A percentile compares a stretch with the other conserved stretches of the same genome.
Conservation (phyloP, 2,888 invertebrate genomes). For the Eupithecia abbreviata region DNA sequence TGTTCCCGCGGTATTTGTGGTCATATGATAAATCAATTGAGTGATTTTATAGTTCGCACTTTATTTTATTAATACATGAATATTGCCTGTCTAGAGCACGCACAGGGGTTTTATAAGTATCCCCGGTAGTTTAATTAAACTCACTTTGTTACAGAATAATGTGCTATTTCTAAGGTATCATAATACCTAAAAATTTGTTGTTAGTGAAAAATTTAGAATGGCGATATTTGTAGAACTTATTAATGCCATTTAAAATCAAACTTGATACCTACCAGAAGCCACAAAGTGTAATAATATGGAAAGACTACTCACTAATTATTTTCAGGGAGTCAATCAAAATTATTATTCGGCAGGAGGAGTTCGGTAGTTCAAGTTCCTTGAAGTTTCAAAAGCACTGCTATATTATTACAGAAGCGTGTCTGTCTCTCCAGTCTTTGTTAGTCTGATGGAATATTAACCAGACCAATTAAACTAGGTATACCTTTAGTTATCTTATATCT, state of each 20-base stretch:
- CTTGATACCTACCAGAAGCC: background rate
- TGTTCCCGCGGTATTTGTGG: conserved; percentile 50
- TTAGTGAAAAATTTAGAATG: too few relatives aligned
- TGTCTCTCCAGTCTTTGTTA: conserved; percentile 15
- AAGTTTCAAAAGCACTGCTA: conserved; percentile 33
- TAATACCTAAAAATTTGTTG: too few relatives aligned
- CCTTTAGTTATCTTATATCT: background rate
- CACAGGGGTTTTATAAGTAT: background rate
- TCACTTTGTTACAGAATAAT: background rate
- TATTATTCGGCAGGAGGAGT: conserved; percentile 42
- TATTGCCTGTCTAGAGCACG: conserved; percentile 20
- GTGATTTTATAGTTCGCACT: conserved; percentile 39
- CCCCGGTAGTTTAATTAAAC: too few relatives aligned
- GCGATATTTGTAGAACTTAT: too few relatives aligned
- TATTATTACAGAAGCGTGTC: conserved; percentile 29
- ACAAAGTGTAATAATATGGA: background rate
- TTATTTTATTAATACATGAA: conserved; percentile 34
- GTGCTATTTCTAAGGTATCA: too few relatives aligned
- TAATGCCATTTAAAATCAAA: background rate
- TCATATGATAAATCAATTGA: conserved; percentile 51
- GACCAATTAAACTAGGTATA: background rate
- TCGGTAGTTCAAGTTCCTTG: conserved; percentile 36
- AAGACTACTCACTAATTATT: conserved; percentile 30
- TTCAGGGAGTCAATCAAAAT: conserved; percentile 40
- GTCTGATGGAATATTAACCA: conserved; percentile 9